These are phyloP conservation scores for Craniophora ligustri DNA, from an alignment of 2,888 invertebrate species.

Conservation along the genomic window DNA sequence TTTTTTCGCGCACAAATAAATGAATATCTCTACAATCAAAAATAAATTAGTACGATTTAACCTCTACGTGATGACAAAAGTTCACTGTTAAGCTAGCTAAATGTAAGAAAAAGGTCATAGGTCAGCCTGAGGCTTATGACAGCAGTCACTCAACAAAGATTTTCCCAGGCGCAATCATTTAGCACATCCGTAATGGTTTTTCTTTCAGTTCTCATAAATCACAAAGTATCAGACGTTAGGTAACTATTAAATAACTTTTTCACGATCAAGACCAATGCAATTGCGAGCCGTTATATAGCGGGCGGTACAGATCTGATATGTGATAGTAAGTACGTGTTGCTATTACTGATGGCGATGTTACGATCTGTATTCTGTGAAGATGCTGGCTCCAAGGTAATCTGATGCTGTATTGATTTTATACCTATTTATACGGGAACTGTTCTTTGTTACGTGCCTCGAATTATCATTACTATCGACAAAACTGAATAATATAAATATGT, in stretches of 20 bases:
- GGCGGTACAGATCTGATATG: conserved; percentile 29
- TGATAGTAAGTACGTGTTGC: conserved; percentile 25
- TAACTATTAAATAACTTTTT: conserved; percentile 25
- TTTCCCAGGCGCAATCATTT: background rate
- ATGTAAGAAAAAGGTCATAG: too few species aligned
- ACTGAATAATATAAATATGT: too few species aligned
- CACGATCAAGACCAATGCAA: conserved; percentile 10
- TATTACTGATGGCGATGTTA: conserved; percentile 23
- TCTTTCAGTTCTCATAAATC: background rate
- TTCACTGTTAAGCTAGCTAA: too few species aligned
- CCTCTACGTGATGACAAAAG: too few species aligned
- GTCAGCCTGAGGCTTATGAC: too few species aligned
- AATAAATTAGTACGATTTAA: too few species aligned
- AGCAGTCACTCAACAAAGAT: background rate
- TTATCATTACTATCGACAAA: too few species aligned
- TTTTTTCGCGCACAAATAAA: too few species aligned
- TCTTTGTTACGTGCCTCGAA: too few species aligned
- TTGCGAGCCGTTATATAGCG: conserved; percentile 24
- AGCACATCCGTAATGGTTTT: too few species aligned
- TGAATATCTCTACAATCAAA: too few species aligned
- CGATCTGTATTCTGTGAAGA: conserved; percentile 26
- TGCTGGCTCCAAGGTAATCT: conserved; percentile 17
- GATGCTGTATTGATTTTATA: conserved; percentile 9
- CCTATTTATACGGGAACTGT: too few species aligned
- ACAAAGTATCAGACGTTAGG: conserved; percentile 19